Base-by-base conservation (phyloP, 2,113 vertebrate genomes). In the Empidonax alnorum region DNA sequence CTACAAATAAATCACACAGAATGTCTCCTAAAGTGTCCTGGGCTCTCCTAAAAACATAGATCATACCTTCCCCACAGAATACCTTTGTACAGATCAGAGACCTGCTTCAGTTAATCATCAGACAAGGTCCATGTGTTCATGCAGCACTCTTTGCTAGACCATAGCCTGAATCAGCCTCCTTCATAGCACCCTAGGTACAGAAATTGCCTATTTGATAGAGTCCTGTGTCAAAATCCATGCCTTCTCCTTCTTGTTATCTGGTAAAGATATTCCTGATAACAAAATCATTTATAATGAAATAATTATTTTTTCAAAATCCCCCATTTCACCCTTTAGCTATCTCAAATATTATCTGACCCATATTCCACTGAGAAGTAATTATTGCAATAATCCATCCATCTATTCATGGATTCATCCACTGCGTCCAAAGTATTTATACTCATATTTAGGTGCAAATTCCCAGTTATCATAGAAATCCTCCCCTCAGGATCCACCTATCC, bases 41-140 rank as follows among this genome's bases (percentile, higher is more conserved):
- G 93, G 33, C 65, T 93, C 79, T 89, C 59, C 75, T 86, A 86
- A 79, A 84, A 83, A 75, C 67, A 87, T 73, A 94, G 90, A 92
- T 94, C 92, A 90, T 31, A 71, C 30, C 65, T 56, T 95, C 72
- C 66, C 85, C 75, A 55, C 56, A 71, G 67, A 95, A 73, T 42
- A 71, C 67, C 76, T 88, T n/a, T 77, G 75, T 55, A 55, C 30
- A 69, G 72, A 78, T 50, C 7, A 2, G 42, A 94, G 39, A 50
- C 46, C 10, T 37, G 87, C 53, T 37, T 82, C 82, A 65, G 79
- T 83, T 86, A 90, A 88, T 92, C 79, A 87, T 71, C 71, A 67
- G 28, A 72, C 37, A 76, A 73, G 39, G 84, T 56, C 47, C 67
- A 39, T 12, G 63, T 18, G 10, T 47, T 85, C 47, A 42, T 1